Evolutionary conservation across 2,888 invertebrate species (phyloP), one percentile per base, ranked within the genome.

Genomic region (Brachypterus glaber): DNA sequence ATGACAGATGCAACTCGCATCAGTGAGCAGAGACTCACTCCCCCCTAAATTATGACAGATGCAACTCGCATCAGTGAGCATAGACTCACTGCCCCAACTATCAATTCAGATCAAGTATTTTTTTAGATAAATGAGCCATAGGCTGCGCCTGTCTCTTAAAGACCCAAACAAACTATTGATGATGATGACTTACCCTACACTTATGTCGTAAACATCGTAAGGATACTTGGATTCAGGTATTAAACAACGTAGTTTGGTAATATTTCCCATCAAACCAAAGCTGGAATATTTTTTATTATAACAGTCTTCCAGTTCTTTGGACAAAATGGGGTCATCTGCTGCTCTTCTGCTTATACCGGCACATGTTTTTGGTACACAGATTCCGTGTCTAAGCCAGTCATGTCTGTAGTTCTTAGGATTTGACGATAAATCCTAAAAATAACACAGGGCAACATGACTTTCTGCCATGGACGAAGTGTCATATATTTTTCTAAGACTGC

Each of bases 361-460:
- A 41, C 58, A 59, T 11, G 49, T 47, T 34, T 40, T 29, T 15
- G 43, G 40, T 9, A 55, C 31, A 34, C 55, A 55, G 31, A 54
- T 41, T 8, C 53, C 53, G 29, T 52, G 49, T 29, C 53, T 38
- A 12, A 55, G 43, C 15, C 34, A 13, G 34, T 53, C 53, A 24
- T 55, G 55, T 25, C 49, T 41, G 26, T 49, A 55, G 33, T 51
- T 49, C 16, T 39, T 40, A 5, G 42, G 39, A 21, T 39, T 33
- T 3, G 31, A 40, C 39, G 24, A 46, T 2, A 49, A 32, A 40
- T 47, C 44, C 54, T 54, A 30, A 18, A 39, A 30, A 38, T 15
- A n/a, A 41, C 41, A 30, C 43, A 50, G 16, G 46, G 48, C 16
- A 46, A 41, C 30, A 47, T 44, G 29, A 9, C 40, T 40, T 9